Evolutionary conservation across 2,797 vertebrate genomes (phyloP).

Genomic region (Peromyscus nudipes): DNA sequence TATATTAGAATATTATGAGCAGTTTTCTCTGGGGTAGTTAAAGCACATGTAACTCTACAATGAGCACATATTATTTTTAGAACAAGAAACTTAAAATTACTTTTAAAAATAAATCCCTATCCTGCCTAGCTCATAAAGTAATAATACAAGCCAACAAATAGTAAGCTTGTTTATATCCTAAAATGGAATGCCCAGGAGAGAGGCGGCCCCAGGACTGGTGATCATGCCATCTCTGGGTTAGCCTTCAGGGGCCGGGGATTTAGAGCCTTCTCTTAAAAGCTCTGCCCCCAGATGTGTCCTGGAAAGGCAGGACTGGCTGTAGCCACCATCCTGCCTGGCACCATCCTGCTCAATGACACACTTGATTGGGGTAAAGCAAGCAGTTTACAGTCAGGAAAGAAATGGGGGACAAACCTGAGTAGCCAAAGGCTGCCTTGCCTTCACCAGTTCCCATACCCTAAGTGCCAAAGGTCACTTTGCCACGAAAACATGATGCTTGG

Average conservation of each 20-base stretch:
- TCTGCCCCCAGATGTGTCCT: background rate
- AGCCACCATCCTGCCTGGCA: background rate
- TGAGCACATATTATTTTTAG: conserved; percentile 59
- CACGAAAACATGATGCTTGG: background rate
- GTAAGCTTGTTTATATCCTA: conserved; percentile 24
- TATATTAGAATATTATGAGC: conserved; percentile 25
- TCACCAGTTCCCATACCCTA: background rate
- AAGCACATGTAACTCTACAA: conserved; percentile 56
- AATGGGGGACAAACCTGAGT: background rate
- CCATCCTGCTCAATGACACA: background rate
- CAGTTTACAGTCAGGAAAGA: background rate
- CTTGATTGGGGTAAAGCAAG: background rate
- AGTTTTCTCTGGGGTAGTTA: conserved; percentile 47
- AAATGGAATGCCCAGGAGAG: background rate
- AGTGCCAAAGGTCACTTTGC: background rate
- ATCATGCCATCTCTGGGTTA: background rate
- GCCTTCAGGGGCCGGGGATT: background rate
- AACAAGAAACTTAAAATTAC: conserved; percentile 52
- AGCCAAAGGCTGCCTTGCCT: background rate
- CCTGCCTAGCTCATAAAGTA: conserved; percentile 13
- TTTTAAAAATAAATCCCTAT: conserved; percentile 28
- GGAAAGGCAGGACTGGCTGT: background rate
- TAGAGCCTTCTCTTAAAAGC: conserved; percentile 1
- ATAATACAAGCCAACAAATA: conserved; percentile 47
- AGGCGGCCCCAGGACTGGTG: background rate